Percentiles rank a stretch among this genome's conserved stretches.
phyloP scores from a whole-genome alignment of 2,888 invertebrate species.

The Camponotus fellah region DNA sequence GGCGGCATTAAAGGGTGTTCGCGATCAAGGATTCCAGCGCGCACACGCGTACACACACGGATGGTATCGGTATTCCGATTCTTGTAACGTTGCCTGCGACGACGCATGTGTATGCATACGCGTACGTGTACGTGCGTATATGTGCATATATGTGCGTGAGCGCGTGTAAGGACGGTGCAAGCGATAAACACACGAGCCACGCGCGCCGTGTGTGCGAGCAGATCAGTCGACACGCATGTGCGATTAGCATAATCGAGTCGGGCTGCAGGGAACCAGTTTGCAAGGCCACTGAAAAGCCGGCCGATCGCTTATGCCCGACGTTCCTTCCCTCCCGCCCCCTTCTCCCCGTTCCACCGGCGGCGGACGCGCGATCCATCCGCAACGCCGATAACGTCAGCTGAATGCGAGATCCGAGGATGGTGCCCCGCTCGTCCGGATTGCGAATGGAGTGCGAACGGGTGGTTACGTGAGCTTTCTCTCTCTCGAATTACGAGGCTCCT shows the following conservation, averaged over 20 bases:
- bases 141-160: constrained; percentile 14
- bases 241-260: constrained; percentile 85
- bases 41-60: not conserved
- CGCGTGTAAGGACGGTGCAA: constrained; percentile 53
- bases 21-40: constrained; percentile 68
- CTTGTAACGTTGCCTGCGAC: constrained; percentile 3
- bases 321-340: constrained; percentile 32
- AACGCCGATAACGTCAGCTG: constrained; percentile 78
- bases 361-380: constrained; percentile 81
- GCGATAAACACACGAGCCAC: constrained; percentile 74
- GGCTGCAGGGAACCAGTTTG: constrained; percentile 84
- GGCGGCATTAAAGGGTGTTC: constrained; percentile 70
- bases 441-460: constrained; percentile 24
- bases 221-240: constrained; percentile 81
- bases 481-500: constrained; percentile 30
- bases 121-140: constrained; percentile 1
- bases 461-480: constrained; percentile 43
- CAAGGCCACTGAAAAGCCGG: constrained; percentile 84
- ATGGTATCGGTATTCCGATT: constrained; percentile 52
- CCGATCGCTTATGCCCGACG: constrained; percentile 75
- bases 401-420: constrained; percentile 59
- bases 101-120: not conserved
- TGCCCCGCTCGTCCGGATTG: constrained; percentile 18
- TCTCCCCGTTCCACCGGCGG: constrained; percentile 60
- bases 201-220: constrained; percentile 65